These are phyloP conservation scores for Gobionotothen gibberifrons DNA, from an alignment of 2,797 vertebrate species.

Conservation along the genomic window DNA sequence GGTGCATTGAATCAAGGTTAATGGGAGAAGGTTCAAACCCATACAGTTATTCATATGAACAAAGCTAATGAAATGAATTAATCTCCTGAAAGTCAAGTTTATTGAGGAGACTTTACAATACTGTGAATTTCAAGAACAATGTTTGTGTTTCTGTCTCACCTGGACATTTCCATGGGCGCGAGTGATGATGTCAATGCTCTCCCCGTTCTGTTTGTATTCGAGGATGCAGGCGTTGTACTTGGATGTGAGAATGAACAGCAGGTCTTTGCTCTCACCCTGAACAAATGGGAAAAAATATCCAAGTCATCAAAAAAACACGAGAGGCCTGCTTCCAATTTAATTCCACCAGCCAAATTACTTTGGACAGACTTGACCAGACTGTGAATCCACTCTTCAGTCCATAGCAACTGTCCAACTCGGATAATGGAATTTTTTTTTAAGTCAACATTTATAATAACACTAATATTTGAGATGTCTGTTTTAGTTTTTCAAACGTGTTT, in stretches of 20 bases:
- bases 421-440: too few species aligned
- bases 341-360: neutral
- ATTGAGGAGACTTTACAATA: neutral
- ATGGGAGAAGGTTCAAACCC: neutral
- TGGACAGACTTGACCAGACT: neutral
- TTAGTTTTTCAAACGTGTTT: neutral
- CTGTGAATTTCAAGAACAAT: neutral
- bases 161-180: constrained; percentile 97
- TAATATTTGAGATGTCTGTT: too few species aligned
- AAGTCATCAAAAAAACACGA: neutral
- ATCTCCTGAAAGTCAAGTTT: neutral
- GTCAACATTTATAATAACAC: neutral
- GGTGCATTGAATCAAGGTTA: neutral
- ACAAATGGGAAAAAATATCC: constrained; percentile 5
- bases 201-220: constrained; percentile 97
- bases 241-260: constrained; percentile 97
- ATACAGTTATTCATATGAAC: neutral
- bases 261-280: constrained; percentile 96
- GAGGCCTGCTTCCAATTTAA: neutral
- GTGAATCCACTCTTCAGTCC: neutral
- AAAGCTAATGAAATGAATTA: neutral
- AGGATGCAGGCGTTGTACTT: constrained; percentile 99
- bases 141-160: constrained; percentile 62
- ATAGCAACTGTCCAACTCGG: neutral
- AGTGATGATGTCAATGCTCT: constrained; percentile 98